phyloP scores from a whole-genome alignment of 2,888 invertebrate genomes.

The Cistogaster globosa region DNA sequence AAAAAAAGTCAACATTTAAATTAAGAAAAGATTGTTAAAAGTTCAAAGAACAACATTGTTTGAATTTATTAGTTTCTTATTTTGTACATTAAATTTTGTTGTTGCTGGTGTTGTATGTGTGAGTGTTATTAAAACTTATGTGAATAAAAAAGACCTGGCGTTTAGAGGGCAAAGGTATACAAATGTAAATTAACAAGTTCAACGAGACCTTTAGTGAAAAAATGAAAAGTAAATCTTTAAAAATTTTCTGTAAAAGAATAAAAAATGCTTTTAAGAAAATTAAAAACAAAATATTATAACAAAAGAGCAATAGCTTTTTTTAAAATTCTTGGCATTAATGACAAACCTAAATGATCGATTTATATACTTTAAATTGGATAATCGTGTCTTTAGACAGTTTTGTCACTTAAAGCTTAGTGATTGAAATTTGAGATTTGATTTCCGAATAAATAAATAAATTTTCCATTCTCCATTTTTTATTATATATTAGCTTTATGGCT shows the following conservation, averaged over 20 bases:
- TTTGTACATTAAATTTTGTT: neutral
- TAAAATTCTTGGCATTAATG: no score
- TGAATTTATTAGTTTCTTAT: conserved; percentile 55
- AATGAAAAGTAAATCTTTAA: neutral
- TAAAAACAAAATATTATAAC: no score
- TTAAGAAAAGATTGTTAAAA: conserved; percentile 60
- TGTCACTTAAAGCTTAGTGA: no score
- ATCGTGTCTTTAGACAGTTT: no score
- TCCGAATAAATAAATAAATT: no score
- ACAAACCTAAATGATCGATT: no score
- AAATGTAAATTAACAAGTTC: neutral
- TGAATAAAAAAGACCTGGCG: neutral
- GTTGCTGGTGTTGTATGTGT: neutral
- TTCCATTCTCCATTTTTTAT: no score
- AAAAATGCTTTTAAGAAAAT: neutral
- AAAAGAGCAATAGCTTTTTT: no score
- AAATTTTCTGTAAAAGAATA: no score
- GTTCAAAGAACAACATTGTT: conserved; percentile 57
- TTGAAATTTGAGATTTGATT: no score
- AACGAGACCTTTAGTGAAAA: neutral
- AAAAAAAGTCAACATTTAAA: conserved; percentile 60
- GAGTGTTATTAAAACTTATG: neutral
- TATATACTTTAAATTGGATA: no score
- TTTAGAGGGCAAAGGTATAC: neutral
- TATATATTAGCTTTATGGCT: no score